Percentiles rank a stretch among this genome's conserved stretches.
Evolutionary conservation across 2,797 vertebrate species (phyloP).

Genomic region (Lagorchestes hirsutus): DNA sequence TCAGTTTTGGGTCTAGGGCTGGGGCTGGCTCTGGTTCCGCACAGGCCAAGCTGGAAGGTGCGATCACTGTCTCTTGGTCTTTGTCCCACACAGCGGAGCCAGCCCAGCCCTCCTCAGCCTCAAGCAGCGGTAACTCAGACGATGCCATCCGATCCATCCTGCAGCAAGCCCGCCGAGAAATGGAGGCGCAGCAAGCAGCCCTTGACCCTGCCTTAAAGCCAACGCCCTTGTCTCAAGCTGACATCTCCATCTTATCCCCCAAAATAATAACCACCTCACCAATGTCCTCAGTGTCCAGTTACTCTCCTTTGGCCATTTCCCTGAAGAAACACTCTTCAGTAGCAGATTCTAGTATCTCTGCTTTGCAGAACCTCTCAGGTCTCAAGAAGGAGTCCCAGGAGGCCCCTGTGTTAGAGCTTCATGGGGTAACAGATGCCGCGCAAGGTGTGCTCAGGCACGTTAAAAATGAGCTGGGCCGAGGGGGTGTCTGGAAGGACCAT

Average conservation of each 20-base stretch:
- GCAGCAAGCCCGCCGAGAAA: constrained; percentile 96
- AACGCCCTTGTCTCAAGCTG: constrained; percentile 89
- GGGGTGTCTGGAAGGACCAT: constrained; percentile 94
- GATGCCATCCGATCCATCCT: constrained; percentile 97
- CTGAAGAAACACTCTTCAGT: constrained; percentile 93
- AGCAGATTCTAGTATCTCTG: constrained; percentile 88
- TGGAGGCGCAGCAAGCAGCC: constrained; percentile 96
- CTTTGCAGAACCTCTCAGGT: constrained; percentile 86
- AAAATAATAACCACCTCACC: constrained; percentile 88
- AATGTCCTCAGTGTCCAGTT: constrained; percentile 89
- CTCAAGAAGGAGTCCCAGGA: constrained; percentile 92
- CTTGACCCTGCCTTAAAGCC: constrained; percentile 95
- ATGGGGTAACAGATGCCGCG: constrained; percentile 85
- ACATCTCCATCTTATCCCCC: constrained; percentile 89
- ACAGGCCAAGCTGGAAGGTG: accelerated
- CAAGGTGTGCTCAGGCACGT: constrained; percentile 89
- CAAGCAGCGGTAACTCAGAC: constrained; percentile 91
- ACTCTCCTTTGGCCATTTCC: constrained; percentile 92
- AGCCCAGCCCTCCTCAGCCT: constrained; percentile 90
- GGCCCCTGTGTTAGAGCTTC: constrained; percentile 87
- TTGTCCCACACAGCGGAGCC: constrained; percentile 89
- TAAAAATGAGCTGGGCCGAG: constrained; percentile 88
- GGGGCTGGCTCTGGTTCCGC: no score
- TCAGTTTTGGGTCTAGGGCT: no score
- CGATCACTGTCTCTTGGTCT: neutral